A percentile compares a stretch with the other conserved stretches of the same genome.
phyloP scores from a whole-genome alignment of 1,140 invertebrate genomes.

The Zaprionus lachaisei region DNA sequence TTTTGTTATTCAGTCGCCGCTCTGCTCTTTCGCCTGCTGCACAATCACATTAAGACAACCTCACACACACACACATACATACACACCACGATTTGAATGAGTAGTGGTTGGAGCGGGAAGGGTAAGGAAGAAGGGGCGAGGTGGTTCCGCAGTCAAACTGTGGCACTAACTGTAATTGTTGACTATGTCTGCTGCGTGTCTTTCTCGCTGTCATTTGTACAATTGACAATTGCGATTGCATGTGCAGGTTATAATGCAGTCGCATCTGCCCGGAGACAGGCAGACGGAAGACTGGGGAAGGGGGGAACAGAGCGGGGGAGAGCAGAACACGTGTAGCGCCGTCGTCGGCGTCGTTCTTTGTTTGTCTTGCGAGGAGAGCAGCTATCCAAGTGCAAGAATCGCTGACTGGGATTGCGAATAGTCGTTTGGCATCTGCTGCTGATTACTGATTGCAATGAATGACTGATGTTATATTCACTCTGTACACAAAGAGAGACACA shows the following conservation, averaged over 20 bases:
- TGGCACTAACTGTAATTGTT: conserved; percentile 79
- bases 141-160: conserved; percentile 69
- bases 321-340: neutral
- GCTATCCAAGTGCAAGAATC: conserved; percentile 3
- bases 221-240: conserved; percentile 80
- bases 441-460: conserved; percentile 3
- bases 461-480: conserved; percentile 6
- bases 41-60: conserved; percentile 72
- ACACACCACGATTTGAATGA: conserved; percentile 52
- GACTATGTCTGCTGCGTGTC: conserved; percentile 58
- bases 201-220: conserved; percentile 68
- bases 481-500: neutral
- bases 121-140: conserved; percentile 15
- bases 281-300: neutral
- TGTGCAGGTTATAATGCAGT: conserved; percentile 68
- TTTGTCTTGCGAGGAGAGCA: conserved; percentile 5
- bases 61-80: conserved; percentile 31
- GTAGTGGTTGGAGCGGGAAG: neutral
- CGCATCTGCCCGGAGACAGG: neutral
- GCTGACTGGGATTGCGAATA: conserved; percentile 1
- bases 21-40: conserved; percentile 48
- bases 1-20: conserved; percentile 43
- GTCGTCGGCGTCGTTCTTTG: neutral
- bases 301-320: neutral
- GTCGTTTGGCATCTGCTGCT: conserved; percentile 6